Conservation (phyloP, 2,113 vertebrate species). For the Caranx melampygus region DNA sequence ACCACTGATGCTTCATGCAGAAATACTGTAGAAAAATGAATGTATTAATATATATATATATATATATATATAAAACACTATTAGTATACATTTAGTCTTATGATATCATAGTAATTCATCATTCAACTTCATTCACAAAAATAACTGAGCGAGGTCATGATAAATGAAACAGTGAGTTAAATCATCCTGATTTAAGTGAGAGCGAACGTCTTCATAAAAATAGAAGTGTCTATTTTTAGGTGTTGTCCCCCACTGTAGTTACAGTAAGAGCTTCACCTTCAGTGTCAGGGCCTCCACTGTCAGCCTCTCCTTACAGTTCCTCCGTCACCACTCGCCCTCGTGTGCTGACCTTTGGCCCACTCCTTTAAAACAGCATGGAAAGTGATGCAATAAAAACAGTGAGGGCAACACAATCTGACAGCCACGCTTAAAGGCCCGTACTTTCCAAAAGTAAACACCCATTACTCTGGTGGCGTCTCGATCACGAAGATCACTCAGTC, state of each 20-base stretch:
- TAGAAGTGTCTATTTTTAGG: slow-evolving; percentile 48
- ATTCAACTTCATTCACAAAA: slow-evolving; percentile 6
- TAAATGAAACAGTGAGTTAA: too few relatives aligned
- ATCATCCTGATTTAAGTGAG: background rate
- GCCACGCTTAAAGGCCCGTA: slow-evolving; percentile 47
- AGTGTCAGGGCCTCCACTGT: slow-evolving; percentile 29
- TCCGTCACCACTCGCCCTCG: slow-evolving; percentile 15
- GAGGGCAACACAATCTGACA: slow-evolving; percentile 70
- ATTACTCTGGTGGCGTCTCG: slow-evolving; percentile 55
- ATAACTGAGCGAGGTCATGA: background rate
- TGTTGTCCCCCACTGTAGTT: slow-evolving; percentile 17
- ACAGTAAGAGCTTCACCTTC: slow-evolving; percentile 53
- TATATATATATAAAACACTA: too few relatives aligned
- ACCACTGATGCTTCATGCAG: background rate
- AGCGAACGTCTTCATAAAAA: background rate
- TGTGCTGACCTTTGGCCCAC: slow-evolving; percentile 46
- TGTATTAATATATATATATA: too few relatives aligned
- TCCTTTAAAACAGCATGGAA: slow-evolving; percentile 64
- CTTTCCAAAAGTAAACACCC: slow-evolving; percentile 58
- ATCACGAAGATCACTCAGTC: slow-evolving; percentile 62
- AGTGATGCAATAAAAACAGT: slow-evolving; percentile 53
- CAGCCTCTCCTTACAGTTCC: slow-evolving; percentile 32
- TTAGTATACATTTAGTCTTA: too few relatives aligned
- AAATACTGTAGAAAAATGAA: too few relatives aligned
- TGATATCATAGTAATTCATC: background rate